Base-by-base conservation (phyloP, 2,888 invertebrate genomes). In the Phaonia tiefii region DNA sequence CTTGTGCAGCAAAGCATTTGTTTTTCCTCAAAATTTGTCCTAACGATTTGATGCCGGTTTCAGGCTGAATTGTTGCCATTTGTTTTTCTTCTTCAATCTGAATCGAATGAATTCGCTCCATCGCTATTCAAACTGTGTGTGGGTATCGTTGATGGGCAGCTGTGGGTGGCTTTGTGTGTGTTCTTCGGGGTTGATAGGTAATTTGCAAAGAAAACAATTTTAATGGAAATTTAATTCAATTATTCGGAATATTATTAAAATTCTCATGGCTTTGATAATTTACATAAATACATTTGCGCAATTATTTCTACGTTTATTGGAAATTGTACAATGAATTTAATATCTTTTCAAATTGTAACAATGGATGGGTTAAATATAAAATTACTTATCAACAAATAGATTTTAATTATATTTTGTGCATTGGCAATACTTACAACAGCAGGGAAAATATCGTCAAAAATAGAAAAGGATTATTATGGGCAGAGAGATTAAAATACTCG, bases 151-250 rank as follows among this genome's bases (percentile, higher is more conserved):
- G 56, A 22, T 7, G 37, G 60, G 15, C 15, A 42, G 63, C 7
- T 42, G 2, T 2, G 56, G 25, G 11, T 1, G 8, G 11, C 11
- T 39, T 22, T 3, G 22, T 42, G 11, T 22, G 2, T 20, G 25
- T 13, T 60, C n/a, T 11, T 44, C 15, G 25, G 25, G n/a, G 54
- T 13, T 37, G 54, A 54, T 69, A 20, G 22, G 42, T 20, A 56
- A 46, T 67, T 69, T 17, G 58, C 69, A 78, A 69, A 46, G 67
- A 69, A 49, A 78, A 73, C 78, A 69, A 67, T 73, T 78, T 69
- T 63, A 78, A 69, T 73, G 69, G 69, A 75, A 75, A 75, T 75
- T 77, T 49, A 58, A 77, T 77, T 72, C 66, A 77, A 77, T 72
- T 77, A 72, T 60, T 77, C 11, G 25, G 65, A 65, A 65, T 25